Conservation (phyloP, 2,113 vertebrate genomes). For the Micronisus gabar region DNA sequence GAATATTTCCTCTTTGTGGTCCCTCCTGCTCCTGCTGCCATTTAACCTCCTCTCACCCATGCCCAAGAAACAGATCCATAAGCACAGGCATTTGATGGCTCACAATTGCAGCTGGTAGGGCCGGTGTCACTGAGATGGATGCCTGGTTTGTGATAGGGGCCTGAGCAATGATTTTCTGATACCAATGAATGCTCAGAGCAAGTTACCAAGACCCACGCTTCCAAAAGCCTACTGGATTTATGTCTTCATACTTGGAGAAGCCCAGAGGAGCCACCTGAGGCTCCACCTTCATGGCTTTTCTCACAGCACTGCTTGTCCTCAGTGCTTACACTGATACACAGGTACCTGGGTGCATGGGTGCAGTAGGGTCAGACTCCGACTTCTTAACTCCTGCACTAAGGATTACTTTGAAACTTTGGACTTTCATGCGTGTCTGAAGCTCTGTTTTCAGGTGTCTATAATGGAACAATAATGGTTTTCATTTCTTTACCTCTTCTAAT, state of each 20-base stretch:
- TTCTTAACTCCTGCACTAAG: background rate
- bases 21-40: background rate
- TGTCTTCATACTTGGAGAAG: background rate
- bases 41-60: background rate
- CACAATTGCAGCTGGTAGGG: background rate
- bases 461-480: background rate
- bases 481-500: background rate
- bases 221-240: background rate
- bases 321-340: rapidly evolving
- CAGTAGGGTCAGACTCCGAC: background rate
- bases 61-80: background rate
- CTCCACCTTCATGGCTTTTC: rapidly evolving
- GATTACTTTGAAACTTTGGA: background rate
- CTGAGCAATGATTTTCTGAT: background rate
- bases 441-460: background rate
- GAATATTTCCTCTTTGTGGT: background rate
- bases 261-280: background rate
- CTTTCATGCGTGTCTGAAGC: background rate
- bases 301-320: rapidly evolving
- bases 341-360: too few species aligned
- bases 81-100: rapidly evolving
- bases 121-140: rapidly evolving
- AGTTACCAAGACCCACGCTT: too few species aligned
- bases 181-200: too few species aligned
- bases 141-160: too few species aligned